A percentile compares a stretch with the other conserved stretches of the same genome.
Evolutionary conservation across 2,113 vertebrate species (phyloP).

Genomic region (Tichodroma muraria): DNA sequence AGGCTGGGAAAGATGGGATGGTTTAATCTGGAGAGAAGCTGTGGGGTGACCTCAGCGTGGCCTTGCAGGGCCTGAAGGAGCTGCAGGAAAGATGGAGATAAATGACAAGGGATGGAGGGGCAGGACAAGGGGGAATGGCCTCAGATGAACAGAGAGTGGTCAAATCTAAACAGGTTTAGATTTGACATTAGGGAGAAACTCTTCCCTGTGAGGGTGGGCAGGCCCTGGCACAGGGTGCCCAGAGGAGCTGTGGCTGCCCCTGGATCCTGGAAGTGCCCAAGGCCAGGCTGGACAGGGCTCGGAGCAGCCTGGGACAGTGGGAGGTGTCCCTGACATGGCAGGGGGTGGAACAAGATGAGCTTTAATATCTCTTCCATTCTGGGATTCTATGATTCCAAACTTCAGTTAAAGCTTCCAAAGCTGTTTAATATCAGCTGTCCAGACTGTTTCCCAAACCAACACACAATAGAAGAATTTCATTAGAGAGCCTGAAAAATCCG

Average conservation of each 20-base stretch:
- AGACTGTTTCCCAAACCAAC: neutral
- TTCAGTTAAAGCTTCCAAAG: neutral
- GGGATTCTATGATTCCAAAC: neutral
- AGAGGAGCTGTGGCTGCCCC: neutral
- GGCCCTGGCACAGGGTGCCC: neutral
- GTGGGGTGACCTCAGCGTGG: fast-evolving
- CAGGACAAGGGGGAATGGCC: neutral
- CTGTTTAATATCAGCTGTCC: neutral
- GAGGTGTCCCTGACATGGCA: neutral
- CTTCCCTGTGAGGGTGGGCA: fast-evolving
- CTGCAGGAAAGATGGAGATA: neutral
- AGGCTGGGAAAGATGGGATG: neutral
- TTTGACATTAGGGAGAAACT: neutral
- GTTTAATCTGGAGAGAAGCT: neutral
- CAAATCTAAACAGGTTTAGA: too few relatives aligned
- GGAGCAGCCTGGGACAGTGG: neutral
- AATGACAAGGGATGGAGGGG: neutral
- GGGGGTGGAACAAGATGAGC: fast-evolving
- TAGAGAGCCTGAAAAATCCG: neutral
- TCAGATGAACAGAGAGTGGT: neutral
- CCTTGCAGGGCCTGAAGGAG: neutral
- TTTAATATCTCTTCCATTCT: neutral
- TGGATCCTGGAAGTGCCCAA: neutral
- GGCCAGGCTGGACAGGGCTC: fast-evolving
- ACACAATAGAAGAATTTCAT: neutral